Conservation (phyloP, 2,797 vertebrate species). For the Picus viridis region DNA sequence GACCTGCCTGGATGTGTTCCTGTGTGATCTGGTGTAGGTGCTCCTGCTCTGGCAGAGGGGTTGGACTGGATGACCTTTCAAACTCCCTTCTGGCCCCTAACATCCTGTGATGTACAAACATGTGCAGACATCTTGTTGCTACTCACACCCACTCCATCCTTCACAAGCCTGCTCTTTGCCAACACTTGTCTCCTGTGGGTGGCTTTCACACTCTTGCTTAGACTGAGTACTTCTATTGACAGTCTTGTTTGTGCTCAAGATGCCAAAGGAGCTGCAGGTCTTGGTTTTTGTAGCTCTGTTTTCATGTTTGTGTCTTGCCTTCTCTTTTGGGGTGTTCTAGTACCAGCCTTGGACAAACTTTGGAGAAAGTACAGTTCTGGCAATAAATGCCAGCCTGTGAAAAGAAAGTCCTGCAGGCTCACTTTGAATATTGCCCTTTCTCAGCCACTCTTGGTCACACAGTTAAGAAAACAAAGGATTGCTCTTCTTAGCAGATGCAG, state of each 20-base stretch:
- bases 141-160: not conserved
- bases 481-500: not conserved
- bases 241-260: not conserved
- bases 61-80: too few species aligned
- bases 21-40: too few species aligned
- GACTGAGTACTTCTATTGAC: not conserved
- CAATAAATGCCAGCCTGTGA: not conserved
- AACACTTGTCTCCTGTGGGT: not conserved
- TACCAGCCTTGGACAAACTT: not conserved
- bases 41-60: too few species aligned
- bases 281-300: rapidly evolving
- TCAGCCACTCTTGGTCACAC: rapidly evolving
- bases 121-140: not conserved
- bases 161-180: not conserved
- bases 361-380: not conserved
- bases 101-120: too few species aligned
- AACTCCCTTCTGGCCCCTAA: too few species aligned
- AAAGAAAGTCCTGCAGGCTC: not conserved
- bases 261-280: not conserved
- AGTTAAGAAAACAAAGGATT: not conserved
- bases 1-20: too few species aligned
- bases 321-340: not conserved
- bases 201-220: not conserved
- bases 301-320: not conserved
- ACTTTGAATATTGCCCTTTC: not conserved